phyloP scores from a whole-genome alignment of 2,888 invertebrate species.

The Megalurothrips usitatus region DNA sequence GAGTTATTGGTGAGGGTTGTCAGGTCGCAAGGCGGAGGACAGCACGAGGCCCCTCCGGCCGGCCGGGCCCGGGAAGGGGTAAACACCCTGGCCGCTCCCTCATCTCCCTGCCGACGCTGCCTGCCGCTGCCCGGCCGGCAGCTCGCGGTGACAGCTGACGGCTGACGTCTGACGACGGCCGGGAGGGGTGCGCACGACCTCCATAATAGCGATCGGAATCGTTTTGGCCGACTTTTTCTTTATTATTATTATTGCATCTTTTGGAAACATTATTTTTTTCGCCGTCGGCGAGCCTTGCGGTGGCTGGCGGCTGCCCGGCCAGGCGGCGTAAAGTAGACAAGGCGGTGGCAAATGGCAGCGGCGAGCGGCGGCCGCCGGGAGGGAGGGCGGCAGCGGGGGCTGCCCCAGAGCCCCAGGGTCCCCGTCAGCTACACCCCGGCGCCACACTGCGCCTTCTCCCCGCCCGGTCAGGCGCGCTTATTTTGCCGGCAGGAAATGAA shows the following conservation, averaged over 20 bases:
- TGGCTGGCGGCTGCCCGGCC: too few species aligned
- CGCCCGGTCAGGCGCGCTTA: too few species aligned
- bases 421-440: too few species aligned
- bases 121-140: not conserved
- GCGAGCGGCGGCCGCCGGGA: not conserved
- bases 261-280: too few species aligned
- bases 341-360: not conserved
- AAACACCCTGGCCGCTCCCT: not conserved
- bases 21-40: not conserved
- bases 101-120: not conserved
- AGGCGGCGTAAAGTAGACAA: not conserved
- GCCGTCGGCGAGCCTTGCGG: too few species aligned
- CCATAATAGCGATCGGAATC: conserved; percentile 15
- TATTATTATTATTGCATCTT: not conserved
- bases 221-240: not conserved
- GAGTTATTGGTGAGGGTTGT: too few species aligned
- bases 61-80: not conserved
- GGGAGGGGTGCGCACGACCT: not conserved
- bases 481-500: too few species aligned
- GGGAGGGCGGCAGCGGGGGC: not conserved
- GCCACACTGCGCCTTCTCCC: too few species aligned
- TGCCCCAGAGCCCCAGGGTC: not conserved
- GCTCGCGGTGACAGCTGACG: conserved; percentile 9
- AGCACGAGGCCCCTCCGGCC: not conserved
- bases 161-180: not conserved